These are phyloP conservation scores for Brachystomella parvula DNA, from an alignment of 1,140 invertebrate species.

Conservation along the genomic window DNA sequence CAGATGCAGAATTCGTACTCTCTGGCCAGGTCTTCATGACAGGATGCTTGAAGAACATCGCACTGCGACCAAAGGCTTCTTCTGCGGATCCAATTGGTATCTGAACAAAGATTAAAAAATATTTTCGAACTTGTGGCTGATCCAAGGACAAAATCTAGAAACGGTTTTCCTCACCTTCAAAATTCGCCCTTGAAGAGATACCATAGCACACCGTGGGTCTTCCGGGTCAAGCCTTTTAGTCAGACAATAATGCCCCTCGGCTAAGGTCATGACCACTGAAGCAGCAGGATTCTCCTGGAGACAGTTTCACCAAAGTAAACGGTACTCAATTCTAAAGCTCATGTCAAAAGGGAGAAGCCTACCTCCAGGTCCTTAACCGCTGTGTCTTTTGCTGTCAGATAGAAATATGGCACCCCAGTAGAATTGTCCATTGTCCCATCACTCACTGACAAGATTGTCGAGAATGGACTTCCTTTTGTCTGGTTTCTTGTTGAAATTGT, in stretches of 20 bases:
- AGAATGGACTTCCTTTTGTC: slow-evolving; percentile 61
- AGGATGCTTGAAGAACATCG: slow-evolving; percentile 62
- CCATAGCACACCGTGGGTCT: slow-evolving; percentile 67
- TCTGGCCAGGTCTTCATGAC: slow-evolving; percentile 54
- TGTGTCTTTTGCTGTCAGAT: slow-evolving; percentile 65
- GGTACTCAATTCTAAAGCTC: neutral
- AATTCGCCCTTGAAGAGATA: slow-evolving; percentile 62
- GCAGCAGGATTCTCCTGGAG: slow-evolving; percentile 54
- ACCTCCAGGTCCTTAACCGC: slow-evolving; percentile 62
- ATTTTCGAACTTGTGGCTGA: neutral
- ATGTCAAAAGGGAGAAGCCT: slow-evolving; percentile 38
- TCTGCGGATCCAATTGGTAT: slow-evolving; percentile 51
- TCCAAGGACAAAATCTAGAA: neutral
- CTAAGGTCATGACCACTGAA: slow-evolving; percentile 59
- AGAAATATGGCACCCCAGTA: slow-evolving; percentile 66
- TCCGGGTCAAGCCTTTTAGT: slow-evolving; percentile 60
- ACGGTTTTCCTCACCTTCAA: slow-evolving; percentile 48
- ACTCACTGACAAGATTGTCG: slow-evolving; percentile 61
- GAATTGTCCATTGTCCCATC: slow-evolving; percentile 61
- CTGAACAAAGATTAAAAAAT: slow-evolving; percentile 43
- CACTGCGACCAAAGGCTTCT: slow-evolving; percentile 52
- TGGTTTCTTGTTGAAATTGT: slow-evolving; percentile 57
- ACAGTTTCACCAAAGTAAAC: neutral
- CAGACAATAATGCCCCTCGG: slow-evolving; percentile 59
- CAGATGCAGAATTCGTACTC: slow-evolving; percentile 43